Percentiles rank a stretch among this genome's conserved stretches.
Conservation (phyloP, 2,113 vertebrate species). For the Mirza zaza region DNA sequence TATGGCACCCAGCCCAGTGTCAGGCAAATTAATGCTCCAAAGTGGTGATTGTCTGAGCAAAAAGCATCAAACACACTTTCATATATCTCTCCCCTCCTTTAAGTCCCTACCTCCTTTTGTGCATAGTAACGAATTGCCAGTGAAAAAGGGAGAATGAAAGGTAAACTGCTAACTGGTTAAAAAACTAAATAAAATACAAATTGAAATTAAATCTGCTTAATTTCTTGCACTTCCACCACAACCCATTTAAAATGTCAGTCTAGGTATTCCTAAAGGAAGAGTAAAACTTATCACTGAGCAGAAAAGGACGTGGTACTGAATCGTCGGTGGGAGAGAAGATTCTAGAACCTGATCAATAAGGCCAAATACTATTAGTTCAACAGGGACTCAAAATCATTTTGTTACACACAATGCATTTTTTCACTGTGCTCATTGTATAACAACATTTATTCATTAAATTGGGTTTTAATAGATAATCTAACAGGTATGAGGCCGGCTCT, state of each 20-base stretch:
- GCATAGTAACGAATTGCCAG: neutral
- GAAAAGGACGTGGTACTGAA: neutral
- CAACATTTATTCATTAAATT: neutral
- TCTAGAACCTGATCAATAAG: neutral
- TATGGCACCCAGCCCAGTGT: neutral
- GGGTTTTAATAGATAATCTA: slow-evolving; percentile 15
- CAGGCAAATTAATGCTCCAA: neutral
- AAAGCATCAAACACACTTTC: neutral
- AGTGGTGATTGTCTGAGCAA: neutral
- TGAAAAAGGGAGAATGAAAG: neutral
- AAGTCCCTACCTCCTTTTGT: neutral
- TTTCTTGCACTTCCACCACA: neutral
- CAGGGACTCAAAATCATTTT: neutral
- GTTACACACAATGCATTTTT: neutral
- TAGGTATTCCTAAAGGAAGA: neutral
- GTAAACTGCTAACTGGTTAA: neutral
- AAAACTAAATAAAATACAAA: neutral
- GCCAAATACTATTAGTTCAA: neutral
- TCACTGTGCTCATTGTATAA: neutral
- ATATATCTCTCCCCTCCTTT: neutral
- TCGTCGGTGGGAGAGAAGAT: neutral
- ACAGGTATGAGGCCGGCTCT: neutral
- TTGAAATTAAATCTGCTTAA: neutral
- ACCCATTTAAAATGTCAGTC: neutral
- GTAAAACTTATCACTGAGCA: neutral